Conservation (phyloP, 2,797 vertebrate species). For the Onychomys leucogaster region DNA sequence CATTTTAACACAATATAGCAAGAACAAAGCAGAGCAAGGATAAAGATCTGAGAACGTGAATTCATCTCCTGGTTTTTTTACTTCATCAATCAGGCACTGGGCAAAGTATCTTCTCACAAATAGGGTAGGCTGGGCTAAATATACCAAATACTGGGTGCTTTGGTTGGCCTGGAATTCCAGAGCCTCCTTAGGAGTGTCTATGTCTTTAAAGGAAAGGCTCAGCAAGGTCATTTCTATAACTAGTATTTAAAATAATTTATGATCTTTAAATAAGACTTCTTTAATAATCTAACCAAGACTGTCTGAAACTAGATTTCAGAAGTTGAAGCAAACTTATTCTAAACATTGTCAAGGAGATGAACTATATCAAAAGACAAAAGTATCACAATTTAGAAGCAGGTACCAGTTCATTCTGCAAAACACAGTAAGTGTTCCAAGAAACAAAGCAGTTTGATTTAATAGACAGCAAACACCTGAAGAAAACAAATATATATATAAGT, state of each 20-base stretch:
- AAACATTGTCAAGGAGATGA: not conserved
- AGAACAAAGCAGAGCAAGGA: not conserved
- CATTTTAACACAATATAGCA: not conserved
- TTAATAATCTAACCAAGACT: constrained; percentile 54
- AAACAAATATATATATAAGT: no score
- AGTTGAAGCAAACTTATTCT: constrained; percentile 32
- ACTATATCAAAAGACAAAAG: not conserved
- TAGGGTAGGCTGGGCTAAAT: not conserved
- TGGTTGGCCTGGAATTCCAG: not conserved
- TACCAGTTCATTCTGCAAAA: not conserved
- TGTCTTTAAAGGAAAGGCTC: not conserved
- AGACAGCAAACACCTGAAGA: not conserved
- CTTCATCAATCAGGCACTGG: not conserved
- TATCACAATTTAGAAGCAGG: not conserved
- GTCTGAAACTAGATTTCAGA: constrained; percentile 53
- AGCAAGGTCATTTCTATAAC: constrained; percentile 23
- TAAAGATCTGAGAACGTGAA: not conserved
- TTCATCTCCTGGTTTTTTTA: not conserved
- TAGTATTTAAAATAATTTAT: constrained; percentile 64
- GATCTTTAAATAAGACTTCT: constrained; percentile 43
- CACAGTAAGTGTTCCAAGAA: not conserved
- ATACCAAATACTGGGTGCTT: not conserved
- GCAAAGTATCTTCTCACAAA: not conserved
- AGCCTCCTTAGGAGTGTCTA: not conserved
- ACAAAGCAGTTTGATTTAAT: not conserved